Evolutionary conservation across 2,888 invertebrate genomes (phyloP).

Genomic region (Hermaeophaga mercurialis): DNA sequence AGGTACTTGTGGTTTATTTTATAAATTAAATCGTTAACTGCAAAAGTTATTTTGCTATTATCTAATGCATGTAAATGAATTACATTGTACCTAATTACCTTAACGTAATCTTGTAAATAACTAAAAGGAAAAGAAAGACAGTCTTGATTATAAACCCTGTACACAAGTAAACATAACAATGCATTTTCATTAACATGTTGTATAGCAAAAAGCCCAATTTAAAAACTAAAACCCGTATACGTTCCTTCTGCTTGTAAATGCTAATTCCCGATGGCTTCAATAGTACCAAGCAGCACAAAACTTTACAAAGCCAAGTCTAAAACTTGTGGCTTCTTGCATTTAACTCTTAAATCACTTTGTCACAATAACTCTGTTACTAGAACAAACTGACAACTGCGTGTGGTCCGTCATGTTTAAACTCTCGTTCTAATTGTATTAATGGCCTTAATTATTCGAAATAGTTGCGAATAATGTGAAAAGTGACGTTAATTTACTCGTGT

Average conservation of each 20-base stretch:
- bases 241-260: conserved; percentile 25
- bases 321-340: conserved; percentile 34
- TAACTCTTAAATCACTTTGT: conserved; percentile 43
- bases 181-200: neutral
- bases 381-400: conserved; percentile 44
- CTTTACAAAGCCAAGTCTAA: conserved; percentile 1
- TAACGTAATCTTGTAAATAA: too few relatives aligned
- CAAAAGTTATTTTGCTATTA: too few relatives aligned
- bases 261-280: conserved; percentile 32
- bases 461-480: conserved; percentile 28
- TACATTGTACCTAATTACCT: too few relatives aligned
- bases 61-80: too few relatives aligned
- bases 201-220: neutral
- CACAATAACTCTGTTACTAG: conserved; percentile 43
- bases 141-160: too few relatives aligned
- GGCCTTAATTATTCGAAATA: conserved; percentile 38
- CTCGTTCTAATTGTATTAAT: conserved; percentile 37
- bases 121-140: too few relatives aligned
- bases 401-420: conserved; percentile 42
- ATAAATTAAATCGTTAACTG: too few relatives aligned
- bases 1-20: too few relatives aligned
- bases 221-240: conserved; percentile 5
- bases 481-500: conserved; percentile 29
- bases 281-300: neutral
- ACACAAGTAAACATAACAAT: neutral